Evolutionary conservation across 2,113 vertebrate species (phyloP), one percentile per base, ranked within the genome.

Genomic region (Paramisgurnus dabryanus): DNA sequence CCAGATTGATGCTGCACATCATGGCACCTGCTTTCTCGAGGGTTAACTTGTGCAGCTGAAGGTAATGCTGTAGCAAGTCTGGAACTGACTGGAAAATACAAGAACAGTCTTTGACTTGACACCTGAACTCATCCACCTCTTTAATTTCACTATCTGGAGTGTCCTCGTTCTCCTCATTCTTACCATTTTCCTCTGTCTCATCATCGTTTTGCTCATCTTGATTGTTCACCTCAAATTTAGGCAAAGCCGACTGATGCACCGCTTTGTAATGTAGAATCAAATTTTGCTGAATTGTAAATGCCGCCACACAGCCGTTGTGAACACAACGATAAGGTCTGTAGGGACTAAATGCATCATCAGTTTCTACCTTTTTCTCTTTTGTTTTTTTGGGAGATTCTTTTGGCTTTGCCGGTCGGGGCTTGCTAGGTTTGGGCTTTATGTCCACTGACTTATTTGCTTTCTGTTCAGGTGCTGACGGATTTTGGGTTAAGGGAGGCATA

Each of bases 211-310:
- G 92, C 57, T 96, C 95, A 11, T 95, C 93, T 83, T 96, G 95
- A 67, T 93, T 89, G 82, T 94, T 95, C 0, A 89, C 88, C 84
- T 94, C 91, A 87, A 97, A 92, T 2, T 93, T 93, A 15, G 95
- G 93, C 22, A 97, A 85, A 80, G 94, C 94, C 5, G 96, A 96
- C 80, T 97, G 98, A 84, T 99, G 97, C 57, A 99, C 94, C 41
- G 96, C 94, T 73, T 95, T 94, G 85, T 99, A 99, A 87, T 99
- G 97, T 67, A 99, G 96, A 85, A 99, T 99, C 53, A 98, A 87
- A 83, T 98, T 99, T 40, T 98, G 97, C 0, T 99, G 97, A 85
- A 98, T 96, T 0, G 97, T 97, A 83, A 99, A 99, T 17, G 97
- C 97, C 0, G 97, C 97, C 55, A 94, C 92, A 76, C 97, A 99